phyloP scores from a whole-genome alignment of 2,797 vertebrate genomes.

The Caiman crocodilus region DNA sequence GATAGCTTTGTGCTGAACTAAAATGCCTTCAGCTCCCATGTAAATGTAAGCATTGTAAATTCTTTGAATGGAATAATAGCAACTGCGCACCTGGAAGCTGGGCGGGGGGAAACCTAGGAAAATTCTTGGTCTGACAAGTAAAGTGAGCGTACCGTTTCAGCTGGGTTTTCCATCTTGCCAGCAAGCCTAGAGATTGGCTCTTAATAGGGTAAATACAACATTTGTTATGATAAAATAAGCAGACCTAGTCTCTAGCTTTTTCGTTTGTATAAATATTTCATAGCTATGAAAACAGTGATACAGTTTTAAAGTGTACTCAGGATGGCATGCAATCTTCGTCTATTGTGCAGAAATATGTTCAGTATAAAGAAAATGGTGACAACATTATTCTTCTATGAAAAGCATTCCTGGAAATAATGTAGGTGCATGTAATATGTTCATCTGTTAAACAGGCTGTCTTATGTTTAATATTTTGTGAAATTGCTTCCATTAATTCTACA shows the following conservation, averaged over 20 bases:
- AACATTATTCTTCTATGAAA: background rate
- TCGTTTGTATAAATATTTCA: conserved; percentile 1
- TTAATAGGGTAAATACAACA: background rate
- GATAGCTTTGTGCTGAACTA: conserved; percentile 42
- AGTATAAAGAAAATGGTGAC: background rate
- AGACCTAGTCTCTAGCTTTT: background rate
- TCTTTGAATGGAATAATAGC: conserved; percentile 43
- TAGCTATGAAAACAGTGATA: background rate
- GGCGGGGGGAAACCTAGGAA: background rate
- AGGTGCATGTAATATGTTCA: conserved; percentile 22
- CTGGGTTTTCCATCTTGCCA: conserved; percentile 26
- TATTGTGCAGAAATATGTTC: background rate
- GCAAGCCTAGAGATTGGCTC: background rate
- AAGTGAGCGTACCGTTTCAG: background rate
- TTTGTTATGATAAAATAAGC: background rate
- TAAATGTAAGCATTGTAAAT: conserved; percentile 38
- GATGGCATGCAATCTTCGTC: conserved; percentile 7
- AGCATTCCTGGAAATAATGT: background rate
- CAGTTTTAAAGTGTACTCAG: background rate
- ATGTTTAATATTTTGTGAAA: conserved; percentile 94
- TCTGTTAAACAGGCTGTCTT: conserved; percentile 78
- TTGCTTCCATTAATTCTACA: conserved; percentile 93
- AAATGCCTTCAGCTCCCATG: conserved; percentile 18
- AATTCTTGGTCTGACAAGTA: background rate
- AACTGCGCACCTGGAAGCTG: conserved; percentile 1